phyloP scores from a whole-genome alignment of 2,113 vertebrate species.

The Pitta sordida region DNA sequence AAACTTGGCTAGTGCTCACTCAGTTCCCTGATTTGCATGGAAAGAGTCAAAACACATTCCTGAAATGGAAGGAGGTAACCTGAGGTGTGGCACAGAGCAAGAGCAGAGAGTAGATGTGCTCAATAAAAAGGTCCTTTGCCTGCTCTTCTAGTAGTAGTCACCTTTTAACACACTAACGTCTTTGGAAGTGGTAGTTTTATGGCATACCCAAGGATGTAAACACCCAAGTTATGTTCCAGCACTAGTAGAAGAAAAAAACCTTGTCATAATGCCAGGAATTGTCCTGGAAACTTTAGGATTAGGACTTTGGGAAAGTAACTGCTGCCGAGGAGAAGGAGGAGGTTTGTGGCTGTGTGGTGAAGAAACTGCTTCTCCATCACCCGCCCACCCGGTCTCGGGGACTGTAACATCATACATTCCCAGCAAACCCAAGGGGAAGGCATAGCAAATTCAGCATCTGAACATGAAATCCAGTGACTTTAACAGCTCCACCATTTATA shows the following conservation, averaged over 20 bases:
- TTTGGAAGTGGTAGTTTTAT: background rate
- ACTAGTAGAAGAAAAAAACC: background rate
- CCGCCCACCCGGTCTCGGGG: background rate
- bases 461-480: background rate
- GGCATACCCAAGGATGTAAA: background rate
- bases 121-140: background rate
- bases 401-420: background rate
- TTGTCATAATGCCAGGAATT: background rate
- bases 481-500: background rate
- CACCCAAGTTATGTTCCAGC: background rate
- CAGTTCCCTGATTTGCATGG: background rate
- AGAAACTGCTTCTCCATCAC: background rate
- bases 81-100: background rate
- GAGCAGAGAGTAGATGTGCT: background rate
- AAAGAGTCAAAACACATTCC: background rate
- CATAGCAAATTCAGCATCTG: background rate
- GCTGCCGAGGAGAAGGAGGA: background rate
- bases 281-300: background rate
- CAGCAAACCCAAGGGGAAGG: background rate
- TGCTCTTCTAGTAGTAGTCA: background rate
- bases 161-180: background rate
- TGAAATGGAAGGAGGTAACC: background rate
- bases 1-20: background rate
- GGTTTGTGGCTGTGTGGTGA: rapidly evolving
- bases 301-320: background rate